Evolutionary conservation across 2,113 vertebrate species (phyloP), one percentile per base, ranked within the genome.

Genomic region (Trinectes maculatus): DNA sequence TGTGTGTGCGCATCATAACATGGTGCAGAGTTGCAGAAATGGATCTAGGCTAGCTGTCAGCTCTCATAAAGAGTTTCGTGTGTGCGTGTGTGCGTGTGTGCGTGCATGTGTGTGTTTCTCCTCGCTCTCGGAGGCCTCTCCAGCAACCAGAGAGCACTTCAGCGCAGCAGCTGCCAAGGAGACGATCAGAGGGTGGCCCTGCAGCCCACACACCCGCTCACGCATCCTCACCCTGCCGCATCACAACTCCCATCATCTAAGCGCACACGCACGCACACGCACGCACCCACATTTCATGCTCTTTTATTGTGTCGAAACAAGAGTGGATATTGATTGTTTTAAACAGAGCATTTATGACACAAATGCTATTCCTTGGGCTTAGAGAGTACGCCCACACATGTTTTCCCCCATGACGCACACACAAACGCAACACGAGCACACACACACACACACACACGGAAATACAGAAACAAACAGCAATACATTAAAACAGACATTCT

Each of bases 261-360:
- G 62, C 1, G 37, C 77, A 37, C 26, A 34, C 11, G 13, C 57
- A 65, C 44, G 58, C 46, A 55, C 47, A 56, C 44, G 40, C 66
- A 51, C 58, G 55, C 31, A 22, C 31, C 48, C 53, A 62, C 71
- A 59, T 71, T 68, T 19, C 60, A 42, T 44, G 43, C 54, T 63
- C 58, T 74, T 82, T 68, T 77, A 67, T 66, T 15, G 51, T 40
- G 76, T 62, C 47, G 42, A 64, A 71, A 76, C 48, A 66, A 26
- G 82, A 84, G 82, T 61, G 80, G 74, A 77, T 89, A 91, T 91
- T 81, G 89, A 91, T 91, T 71, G 79, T 79, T 88, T 89, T 91
- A 88, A 91, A 89, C 84, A 80, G 59, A 83, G 81, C 83, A 47
- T 89, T 90, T 91, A 91, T 52, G 72, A 80, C 85, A 46, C 74